Percentiles rank a stretch among this genome's conserved stretches.
These are phyloP conservation scores for Muscicapa striata DNA, from an alignment of 2,797 vertebrate species.

Conservation along the genomic window DNA sequence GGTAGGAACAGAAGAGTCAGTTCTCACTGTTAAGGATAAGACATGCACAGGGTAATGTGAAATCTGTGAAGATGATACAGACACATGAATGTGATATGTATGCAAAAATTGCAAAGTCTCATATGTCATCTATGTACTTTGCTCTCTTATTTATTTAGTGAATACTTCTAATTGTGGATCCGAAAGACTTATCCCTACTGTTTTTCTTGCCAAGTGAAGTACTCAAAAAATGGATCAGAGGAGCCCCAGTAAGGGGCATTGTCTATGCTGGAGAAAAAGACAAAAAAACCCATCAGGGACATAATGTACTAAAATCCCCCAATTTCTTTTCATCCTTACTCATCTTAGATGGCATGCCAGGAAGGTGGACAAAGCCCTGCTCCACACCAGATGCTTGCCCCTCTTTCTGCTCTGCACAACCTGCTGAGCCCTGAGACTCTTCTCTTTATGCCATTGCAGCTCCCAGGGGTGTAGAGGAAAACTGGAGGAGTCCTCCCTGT, in stretches of 20 bases:
- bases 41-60: not conserved
- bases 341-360: not conserved
- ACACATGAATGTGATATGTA: not conserved
- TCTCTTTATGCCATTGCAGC: not conserved
- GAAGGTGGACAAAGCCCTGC: not conserved
- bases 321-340: not conserved
- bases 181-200: not conserved
- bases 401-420: not conserved
- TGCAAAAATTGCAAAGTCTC: not conserved
- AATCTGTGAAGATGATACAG: not conserved
- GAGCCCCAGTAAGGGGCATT: not conserved
- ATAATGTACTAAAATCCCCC: rapidly evolving
- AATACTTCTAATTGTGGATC: not conserved
- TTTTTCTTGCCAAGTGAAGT: not conserved
- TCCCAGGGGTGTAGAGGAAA: rapidly evolving
- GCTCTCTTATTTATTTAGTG: not conserved
- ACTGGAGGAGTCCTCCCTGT: rapidly evolving
- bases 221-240: not conserved
- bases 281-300: rapidly evolving
- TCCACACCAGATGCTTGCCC: rapidly evolving
- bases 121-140: not conserved
- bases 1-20: not conserved
- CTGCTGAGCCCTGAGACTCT: not conserved
- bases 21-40: not conserved
- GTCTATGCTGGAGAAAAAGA: not conserved